Evolutionary conservation across 2,113 vertebrate genomes (phyloP), one percentile per base, ranked within the genome.

Genomic region (Anolis sagrei): DNA sequence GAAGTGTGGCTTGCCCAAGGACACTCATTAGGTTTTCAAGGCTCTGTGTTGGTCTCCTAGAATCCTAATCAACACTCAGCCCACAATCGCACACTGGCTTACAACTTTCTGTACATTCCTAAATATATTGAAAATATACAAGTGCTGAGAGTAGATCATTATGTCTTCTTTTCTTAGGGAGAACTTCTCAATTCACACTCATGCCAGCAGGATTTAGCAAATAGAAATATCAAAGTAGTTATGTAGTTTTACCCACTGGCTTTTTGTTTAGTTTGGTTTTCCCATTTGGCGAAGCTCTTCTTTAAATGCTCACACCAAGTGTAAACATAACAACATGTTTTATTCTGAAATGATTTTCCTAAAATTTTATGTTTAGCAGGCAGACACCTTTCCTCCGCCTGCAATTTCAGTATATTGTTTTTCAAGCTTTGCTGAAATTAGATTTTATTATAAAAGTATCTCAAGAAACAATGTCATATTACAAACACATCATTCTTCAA

Each of bases 221-320:
- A 44, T 44, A 44, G 39, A 44, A 44, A 44, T 44, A 44, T 44
- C 51, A 81, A 85, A 79, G 84, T 4, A 89, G 90, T 58, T 34
- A 36, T 73, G 83, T 89, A 86, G 85, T 82, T 87, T 85, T 84
- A 78, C 75, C 86, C 3, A 9, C 32, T 34, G 3, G 21, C n/a
- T 77, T 44, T 44, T 44, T 44, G 3, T 44, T 44, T 62, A 2
- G 51, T 54, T 54, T 54, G 9, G 51, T 10, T 54, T 54, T 54
- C 14, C 51, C 61, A 73, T 39, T 44, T 72, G 18, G 14, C 75
- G 78, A 74, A 25, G 77, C 36, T 81, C 1, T 86, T 78, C 87
- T 90, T 88, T 86, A 72, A 32, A 36, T 61, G 74, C 19, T 73
- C 79, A 44, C 54, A 58, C 16, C n/a, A 3, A 72, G 25, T 78